Base-by-base conservation (phyloP, 1,140 invertebrate species). In the Ladona fulva region DNA sequence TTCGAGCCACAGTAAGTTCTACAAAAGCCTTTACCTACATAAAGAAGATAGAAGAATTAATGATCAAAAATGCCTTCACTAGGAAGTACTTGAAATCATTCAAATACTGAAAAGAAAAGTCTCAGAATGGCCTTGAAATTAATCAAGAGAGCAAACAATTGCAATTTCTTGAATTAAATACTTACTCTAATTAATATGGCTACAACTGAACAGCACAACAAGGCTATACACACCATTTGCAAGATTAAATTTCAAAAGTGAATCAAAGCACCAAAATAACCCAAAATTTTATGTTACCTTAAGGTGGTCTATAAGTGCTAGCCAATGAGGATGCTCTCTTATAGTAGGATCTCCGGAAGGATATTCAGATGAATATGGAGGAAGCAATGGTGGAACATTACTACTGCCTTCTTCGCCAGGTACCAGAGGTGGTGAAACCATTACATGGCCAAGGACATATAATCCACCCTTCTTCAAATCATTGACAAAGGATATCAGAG, bases 381-480 rank as follows among this genome's bases (percentile, higher is more conserved):
- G 52, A 3, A 66, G 12, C 14, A 66, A 22, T 66, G 52, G 52
- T 6, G n/a, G 14, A 5, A 19, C n/a, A 66, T 66, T 19, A 22
- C 52, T 66, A 19, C 16, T 19, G 14, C 16, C n/a, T 22, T 66
- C 52, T 66, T 66, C 52, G 1, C 52, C 52, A 66, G 52, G 52
- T 12, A 22, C 52, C 14, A 66, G 3, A 19, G 52, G 52, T 66
- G 52, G 52, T 22, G 52, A 66, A 16, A 66, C 52, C 83, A 95
- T 91, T 0, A 99, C 95, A 83, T 99, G 95, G 0, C 96, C 97
- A 80, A 99, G 88, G 14, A 99, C 94, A 81, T 97, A 98, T 0
- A 99, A 87, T 19, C 98, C 98, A 80, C 96, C 95, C 86, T 99
- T 99, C 84, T 99, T 99, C 81, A 99, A 88, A 84, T 99, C 97